These are phyloP conservation scores for Eupithecia dodoneata DNA, from an alignment of 2,888 invertebrate genomes.

Conservation along the genomic window DNA sequence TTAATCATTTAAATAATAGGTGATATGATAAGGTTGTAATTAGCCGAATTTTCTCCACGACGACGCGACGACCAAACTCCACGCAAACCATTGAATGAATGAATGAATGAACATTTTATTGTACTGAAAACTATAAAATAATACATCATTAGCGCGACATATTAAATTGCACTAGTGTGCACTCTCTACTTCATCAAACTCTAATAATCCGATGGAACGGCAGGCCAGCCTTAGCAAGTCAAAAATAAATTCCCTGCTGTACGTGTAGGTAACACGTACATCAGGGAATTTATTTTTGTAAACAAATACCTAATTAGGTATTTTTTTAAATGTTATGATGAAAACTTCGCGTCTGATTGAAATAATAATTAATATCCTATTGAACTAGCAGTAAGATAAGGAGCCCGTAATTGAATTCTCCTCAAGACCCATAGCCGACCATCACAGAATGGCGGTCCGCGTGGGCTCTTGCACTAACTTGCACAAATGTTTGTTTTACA, in stretches of 20 bases:
- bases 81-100: background rate
- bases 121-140: too few relatives aligned
- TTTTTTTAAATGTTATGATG: background rate
- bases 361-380: constrained; percentile 31
- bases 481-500: constrained; percentile 69
- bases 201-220: background rate
- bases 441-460: constrained; percentile 59
- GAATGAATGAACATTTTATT: too few relatives aligned
- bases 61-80: background rate
- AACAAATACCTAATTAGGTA: too few relatives aligned
- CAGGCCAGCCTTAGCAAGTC: background rate
- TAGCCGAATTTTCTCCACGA: background rate
- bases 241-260: too few relatives aligned
- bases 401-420: constrained; percentile 64
- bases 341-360: constrained; percentile 7
- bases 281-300: too few relatives aligned
- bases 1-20: too few relatives aligned
- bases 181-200: background rate
- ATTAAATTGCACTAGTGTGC: background rate
- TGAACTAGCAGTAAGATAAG: constrained; percentile 46
- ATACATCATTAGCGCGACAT: background rate
- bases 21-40: too few relatives aligned
- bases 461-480: constrained; percentile 72
- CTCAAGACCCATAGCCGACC: constrained; percentile 56
- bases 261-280: too few relatives aligned